Base-by-base conservation (phyloP, 2,797 vertebrate species). In the Sarcophilus harrisii region DNA sequence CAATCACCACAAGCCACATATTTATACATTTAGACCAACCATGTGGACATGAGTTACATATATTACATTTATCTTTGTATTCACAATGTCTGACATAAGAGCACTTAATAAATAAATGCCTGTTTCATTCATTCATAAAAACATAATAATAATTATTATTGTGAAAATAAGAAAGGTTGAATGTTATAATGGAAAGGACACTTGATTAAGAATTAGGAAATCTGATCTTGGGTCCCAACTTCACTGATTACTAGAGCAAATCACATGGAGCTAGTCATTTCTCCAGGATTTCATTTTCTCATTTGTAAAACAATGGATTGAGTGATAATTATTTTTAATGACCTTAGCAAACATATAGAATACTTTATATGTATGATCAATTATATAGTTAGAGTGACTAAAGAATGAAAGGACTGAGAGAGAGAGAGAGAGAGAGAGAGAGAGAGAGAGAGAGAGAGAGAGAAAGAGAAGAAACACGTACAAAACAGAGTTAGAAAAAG, bases 381-480 rank as follows among this genome's bases (percentile, higher is more conserved):
- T 38, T 73, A 38, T 73, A n/a, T 73, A 18, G 66, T 73, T 73
- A 73, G 6, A 38, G n/a, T 38, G n/a, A 38, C 66, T 73, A 24
- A 73, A 66, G 18, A 38, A 73, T 21, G 66, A 73, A n/a, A 16
- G 14, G 13, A 18, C 1, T 55, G 45, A n/a, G 58, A 62, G 57
- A n/a, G 12, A 49, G 57, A 81, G 30, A 12, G 8, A 13, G 13
- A 3, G 18, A 1, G 49, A 57, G 9, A 3, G 6, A 21, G 11
- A 89, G 1, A 3, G 57, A 2, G 0, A 0, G 24, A 89, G 16
- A 45, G 32, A 87, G 29, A 10, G 28, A 1, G 49, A 57, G 8
- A 1, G 13, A 16, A 6, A 4, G 0, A 57, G 2, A 0, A 0
- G 2, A 49, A 3, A 49, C 6, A 89, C 2, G 32, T 29, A 32